Conservation (phyloP, 1,140 invertebrate species). For the Pararge aegeria region DNA sequence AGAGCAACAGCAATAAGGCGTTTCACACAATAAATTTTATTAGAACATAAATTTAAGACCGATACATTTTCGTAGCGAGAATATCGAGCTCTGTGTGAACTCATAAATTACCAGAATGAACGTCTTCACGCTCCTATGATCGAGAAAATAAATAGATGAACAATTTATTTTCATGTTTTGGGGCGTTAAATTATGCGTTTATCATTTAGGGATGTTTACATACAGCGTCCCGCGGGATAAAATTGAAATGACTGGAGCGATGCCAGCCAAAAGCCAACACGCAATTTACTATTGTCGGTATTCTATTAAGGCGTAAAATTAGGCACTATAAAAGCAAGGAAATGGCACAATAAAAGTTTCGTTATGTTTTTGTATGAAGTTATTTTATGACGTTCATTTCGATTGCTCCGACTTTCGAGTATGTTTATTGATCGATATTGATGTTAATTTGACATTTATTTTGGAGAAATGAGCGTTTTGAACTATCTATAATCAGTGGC, state of each 20-base stretch:
- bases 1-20: slow-evolving; percentile 29
- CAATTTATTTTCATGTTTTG: slow-evolving; percentile 67
- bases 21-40: slow-evolving; percentile 37
- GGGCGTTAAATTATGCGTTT: slow-evolving; percentile 73
- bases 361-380: neutral
- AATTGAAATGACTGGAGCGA: slow-evolving; percentile 76
- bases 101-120: slow-evolving; percentile 46
- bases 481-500: too few relatives aligned
- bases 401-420: too few relatives aligned
- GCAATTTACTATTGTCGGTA: slow-evolving; percentile 46
- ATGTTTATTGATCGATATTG: neutral
- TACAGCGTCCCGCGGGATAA: slow-evolving; percentile 58
- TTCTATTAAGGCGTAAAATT: slow-evolving; percentile 40
- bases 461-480: neutral
- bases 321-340: slow-evolving; percentile 32
- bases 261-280: slow-evolving; percentile 59
- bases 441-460: neutral
- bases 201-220: slow-evolving; percentile 76
- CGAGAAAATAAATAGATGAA: slow-evolving; percentile 62
- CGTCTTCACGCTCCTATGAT: slow-evolving; percentile 60
- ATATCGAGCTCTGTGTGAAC: slow-evolving; percentile 37
- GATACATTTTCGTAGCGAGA: slow-evolving; percentile 30
- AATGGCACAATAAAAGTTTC: slow-evolving; percentile 16
- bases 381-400: too few relatives aligned
- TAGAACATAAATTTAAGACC: slow-evolving; percentile 34